A percentile compares a stretch with the other conserved stretches of the same genome.
Evolutionary conservation across 2,888 invertebrate genomes (phyloP).

Genomic region (Cheilosia vernalis): DNA sequence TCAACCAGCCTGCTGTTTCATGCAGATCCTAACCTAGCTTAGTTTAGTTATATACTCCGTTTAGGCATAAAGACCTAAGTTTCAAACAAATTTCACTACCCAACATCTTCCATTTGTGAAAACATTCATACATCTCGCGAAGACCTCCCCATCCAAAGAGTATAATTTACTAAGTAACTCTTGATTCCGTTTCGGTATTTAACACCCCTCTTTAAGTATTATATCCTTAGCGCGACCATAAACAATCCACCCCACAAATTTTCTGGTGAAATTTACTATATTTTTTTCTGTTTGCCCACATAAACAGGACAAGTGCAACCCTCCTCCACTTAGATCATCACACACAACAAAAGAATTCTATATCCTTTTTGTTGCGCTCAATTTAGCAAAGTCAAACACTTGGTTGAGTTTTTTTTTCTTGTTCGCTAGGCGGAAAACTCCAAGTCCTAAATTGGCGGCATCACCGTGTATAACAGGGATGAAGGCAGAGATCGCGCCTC

Average conservation of each 20-base stretch:
- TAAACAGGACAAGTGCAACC: slow-evolving; percentile 67
- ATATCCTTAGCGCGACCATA: slow-evolving; percentile 58
- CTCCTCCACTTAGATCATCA: slow-evolving; percentile 67
- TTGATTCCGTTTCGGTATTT: slow-evolving; percentile 70
- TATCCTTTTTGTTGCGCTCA: slow-evolving; percentile 74
- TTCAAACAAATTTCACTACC: neutral
- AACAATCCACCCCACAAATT: slow-evolving; percentile 74
- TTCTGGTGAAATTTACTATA: slow-evolving; percentile 28
- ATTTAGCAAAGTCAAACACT: slow-evolving; percentile 74
- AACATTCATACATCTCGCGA: neutral
- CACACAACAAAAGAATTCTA: slow-evolving; percentile 65
- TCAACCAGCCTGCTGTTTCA: neutral
- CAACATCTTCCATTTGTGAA: too few species aligned
- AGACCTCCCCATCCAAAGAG: slow-evolving; percentile 11
- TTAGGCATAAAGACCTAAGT: too few species aligned
- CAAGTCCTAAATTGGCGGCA: slow-evolving; percentile 32
- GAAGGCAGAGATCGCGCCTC: slow-evolving; percentile 57
- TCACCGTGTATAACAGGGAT: slow-evolving; percentile 48
- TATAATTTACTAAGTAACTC: slow-evolving; percentile 69
- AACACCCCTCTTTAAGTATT: slow-evolving; percentile 65
- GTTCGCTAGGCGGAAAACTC: slow-evolving; percentile 44
- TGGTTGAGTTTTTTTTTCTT: slow-evolving; percentile 60
- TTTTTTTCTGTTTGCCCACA: slow-evolving; percentile 72
- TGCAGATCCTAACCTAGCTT: neutral
- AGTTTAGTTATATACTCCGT: too few species aligned